A percentile compares a stretch with the other conserved stretches of the same genome.
Conservation (phyloP, 2,113 vertebrate genomes). For the Aramus guarauna region DNA sequence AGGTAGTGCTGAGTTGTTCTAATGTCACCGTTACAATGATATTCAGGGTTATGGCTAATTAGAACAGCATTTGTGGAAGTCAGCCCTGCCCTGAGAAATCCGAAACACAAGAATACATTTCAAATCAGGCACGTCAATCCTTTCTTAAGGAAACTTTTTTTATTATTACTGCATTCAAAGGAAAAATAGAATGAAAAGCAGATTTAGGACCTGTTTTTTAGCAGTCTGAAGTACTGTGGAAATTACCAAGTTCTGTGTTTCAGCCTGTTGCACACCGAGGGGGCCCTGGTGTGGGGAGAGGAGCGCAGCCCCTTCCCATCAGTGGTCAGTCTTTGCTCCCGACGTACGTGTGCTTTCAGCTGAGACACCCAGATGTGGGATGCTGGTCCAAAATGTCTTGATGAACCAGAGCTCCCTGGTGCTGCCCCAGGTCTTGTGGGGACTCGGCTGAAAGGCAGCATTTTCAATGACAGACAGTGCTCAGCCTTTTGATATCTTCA, state of each 20-base stretch:
- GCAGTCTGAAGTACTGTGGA: background rate
- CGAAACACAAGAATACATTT: background rate
- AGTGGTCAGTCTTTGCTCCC: background rate
- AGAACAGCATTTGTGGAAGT: background rate
- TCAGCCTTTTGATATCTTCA: background rate
- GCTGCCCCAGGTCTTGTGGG: background rate
- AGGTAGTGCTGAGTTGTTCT: background rate
- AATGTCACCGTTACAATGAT: rapidly evolving
- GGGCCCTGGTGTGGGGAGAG: background rate
- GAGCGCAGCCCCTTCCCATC: background rate
- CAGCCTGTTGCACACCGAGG: background rate
- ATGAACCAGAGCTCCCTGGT: background rate
- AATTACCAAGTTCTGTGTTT: background rate
- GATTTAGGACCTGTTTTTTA: background rate
- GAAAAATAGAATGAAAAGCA: background rate
- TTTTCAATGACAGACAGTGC: background rate
- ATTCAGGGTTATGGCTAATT: background rate
- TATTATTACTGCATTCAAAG: background rate
- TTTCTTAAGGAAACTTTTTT: background rate
- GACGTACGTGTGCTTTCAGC: background rate
- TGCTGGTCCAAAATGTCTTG: background rate
- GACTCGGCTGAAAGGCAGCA: background rate
- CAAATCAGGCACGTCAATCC: background rate
- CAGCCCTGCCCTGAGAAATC: background rate
- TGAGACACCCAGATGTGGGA: background rate